phyloP scores from a whole-genome alignment of 2,113 vertebrate genomes.

The Archocentrus centrarchus region DNA sequence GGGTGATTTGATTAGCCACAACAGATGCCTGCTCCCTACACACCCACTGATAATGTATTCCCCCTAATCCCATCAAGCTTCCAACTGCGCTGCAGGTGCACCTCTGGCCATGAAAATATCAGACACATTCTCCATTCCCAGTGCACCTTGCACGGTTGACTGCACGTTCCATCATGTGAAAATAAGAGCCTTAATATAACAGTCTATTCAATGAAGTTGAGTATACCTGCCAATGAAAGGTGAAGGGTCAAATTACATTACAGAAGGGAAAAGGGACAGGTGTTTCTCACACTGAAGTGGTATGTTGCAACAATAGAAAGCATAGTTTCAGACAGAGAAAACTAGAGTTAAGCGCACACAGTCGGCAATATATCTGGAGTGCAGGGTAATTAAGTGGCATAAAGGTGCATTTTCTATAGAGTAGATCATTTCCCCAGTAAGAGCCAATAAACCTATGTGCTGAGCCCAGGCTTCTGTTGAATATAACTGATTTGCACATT shows the following conservation, averaged over 20 bases:
- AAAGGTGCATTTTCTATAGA: background rate
- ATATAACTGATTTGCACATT: background rate
- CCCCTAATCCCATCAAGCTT: slow-evolving; percentile 48
- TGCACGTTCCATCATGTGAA: slow-evolving; percentile 13
- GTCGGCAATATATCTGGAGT: background rate
- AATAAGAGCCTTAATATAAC: slow-evolving; percentile 16
- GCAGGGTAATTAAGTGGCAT: background rate
- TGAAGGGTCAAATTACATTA: background rate
- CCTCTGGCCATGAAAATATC: slow-evolving; percentile 32
- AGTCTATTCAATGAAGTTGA: background rate
- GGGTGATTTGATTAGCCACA: slow-evolving; percentile 52
- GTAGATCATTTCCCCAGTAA: background rate
- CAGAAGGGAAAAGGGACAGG: background rate
- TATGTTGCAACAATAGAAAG: background rate
- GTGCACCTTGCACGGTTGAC: slow-evolving; percentile 11
- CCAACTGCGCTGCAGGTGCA: slow-evolving; percentile 12
- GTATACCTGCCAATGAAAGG: background rate
- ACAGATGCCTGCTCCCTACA: slow-evolving; percentile 24
- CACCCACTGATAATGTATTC: slow-evolving; percentile 46
- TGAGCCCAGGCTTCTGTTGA: background rate
- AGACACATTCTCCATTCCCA: slow-evolving; percentile 13
- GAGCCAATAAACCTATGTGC: background rate
- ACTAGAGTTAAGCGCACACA: background rate
- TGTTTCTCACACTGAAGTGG: background rate
- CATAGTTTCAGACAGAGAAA: background rate